A percentile compares a stretch with the other conserved stretches of the same genome.
Evolutionary conservation across 2,888 invertebrate species (phyloP).

Genomic region (Drosophila setosimentum): DNA sequence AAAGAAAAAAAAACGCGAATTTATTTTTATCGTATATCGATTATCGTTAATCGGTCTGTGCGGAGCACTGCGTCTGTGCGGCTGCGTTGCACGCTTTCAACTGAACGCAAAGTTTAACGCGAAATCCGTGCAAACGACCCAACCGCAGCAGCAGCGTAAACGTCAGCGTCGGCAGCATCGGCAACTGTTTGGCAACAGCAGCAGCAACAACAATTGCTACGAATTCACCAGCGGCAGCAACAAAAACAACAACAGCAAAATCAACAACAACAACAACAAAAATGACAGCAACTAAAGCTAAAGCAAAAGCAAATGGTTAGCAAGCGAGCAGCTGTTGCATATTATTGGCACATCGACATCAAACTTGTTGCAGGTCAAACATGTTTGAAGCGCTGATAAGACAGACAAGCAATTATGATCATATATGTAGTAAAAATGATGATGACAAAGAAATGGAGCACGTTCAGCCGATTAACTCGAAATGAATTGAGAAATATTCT

Average conservation of each 20-base stretch:
- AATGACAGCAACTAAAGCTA: constrained; percentile 25
- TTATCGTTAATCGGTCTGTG: constrained; percentile 45
- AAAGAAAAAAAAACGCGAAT: constrained; percentile 14
- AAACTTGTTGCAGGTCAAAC: constrained; percentile 61
- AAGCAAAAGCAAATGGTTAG: constrained; percentile 25
- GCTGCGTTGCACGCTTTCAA: constrained; percentile 78
- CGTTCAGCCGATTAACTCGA: not conserved
- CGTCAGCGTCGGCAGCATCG: constrained; percentile 39
- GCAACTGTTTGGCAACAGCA: constrained; percentile 55
- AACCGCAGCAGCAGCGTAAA: constrained; percentile 25
- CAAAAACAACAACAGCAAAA: constrained; percentile 7
- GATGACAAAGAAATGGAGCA: not conserved
- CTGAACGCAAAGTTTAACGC: constrained; percentile 73
- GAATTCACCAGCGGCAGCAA: not conserved
- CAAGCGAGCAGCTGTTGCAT: constrained; percentile 57
- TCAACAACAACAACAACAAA: constrained; percentile 16
- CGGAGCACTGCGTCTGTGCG: constrained; percentile 69
- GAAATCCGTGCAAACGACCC: constrained; percentile 67
- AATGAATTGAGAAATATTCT: not conserved
- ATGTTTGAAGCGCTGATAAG: constrained; percentile 71
- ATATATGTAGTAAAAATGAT: not conserved
- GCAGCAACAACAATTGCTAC: constrained; percentile 19
- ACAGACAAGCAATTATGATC: not conserved
- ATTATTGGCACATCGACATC: constrained; percentile 71
- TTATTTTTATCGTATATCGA: constrained; percentile 17